phyloP scores from a whole-genome alignment of 2,888 invertebrate genomes.

The Phragmatobia fuliginosa region DNA sequence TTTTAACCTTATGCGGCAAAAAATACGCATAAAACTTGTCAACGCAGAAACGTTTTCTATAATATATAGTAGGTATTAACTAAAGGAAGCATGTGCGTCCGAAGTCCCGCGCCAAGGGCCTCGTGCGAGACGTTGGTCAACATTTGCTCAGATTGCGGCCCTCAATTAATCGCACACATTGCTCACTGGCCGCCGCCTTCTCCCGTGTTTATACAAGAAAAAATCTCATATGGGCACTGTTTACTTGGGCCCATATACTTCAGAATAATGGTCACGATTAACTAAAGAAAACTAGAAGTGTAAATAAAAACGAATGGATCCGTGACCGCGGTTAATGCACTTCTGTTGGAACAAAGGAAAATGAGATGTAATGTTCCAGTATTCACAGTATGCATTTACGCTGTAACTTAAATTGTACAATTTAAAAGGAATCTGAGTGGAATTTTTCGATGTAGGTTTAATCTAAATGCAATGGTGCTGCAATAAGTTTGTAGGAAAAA shows the following conservation, averaged over 20 bases:
- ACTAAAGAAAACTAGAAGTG: constrained; percentile 7
- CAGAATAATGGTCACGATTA: constrained; percentile 8
- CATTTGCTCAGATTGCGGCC: constrained; percentile 58
- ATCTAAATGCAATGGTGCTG: neutral
- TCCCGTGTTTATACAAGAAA: constrained; percentile 33
- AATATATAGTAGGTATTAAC: constrained; percentile 10
- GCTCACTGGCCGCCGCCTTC: constrained; percentile 47
- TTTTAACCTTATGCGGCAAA: neutral
- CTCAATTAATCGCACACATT: constrained; percentile 64
- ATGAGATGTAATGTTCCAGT: neutral
- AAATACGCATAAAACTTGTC: neutral
- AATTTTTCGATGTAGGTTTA: neutral
- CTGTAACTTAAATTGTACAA: neutral
- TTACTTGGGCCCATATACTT: constrained; percentile 15
- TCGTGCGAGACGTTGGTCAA: constrained; percentile 45
- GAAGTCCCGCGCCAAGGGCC: constrained; percentile 31
- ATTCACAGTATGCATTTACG: neutral
- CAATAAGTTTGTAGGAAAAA: no score
- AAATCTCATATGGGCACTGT: constrained; percentile 24
- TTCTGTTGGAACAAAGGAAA: neutral
- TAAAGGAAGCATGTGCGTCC: neutral
- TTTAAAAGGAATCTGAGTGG: neutral
- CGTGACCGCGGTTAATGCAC: neutral
- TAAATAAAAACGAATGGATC: neutral
- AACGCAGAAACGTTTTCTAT: neutral